Conservation (phyloP, 2,113 vertebrate genomes). For the Ardeotis arabs region DNA sequence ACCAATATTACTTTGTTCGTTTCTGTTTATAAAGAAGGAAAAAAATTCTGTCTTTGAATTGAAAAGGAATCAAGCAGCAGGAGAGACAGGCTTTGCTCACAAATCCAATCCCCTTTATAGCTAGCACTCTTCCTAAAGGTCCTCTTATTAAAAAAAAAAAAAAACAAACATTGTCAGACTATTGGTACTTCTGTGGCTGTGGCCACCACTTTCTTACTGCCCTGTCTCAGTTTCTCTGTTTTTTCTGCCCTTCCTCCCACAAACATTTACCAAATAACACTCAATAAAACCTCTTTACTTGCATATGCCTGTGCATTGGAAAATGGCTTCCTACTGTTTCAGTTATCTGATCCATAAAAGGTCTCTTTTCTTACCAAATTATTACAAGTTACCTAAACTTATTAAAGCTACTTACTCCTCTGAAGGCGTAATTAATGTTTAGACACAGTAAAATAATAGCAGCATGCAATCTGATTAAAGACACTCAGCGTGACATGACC, state of each 20-base stretch:
- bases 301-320: not conserved
- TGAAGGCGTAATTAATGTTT: not conserved
- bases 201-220: not conserved
- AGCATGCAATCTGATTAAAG: not conserved
- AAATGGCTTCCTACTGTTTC: not conserved
- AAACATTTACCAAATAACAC: not conserved
- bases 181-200: not conserved
- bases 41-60: not conserved
- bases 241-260: not conserved
- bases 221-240: not conserved
- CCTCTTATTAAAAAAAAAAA: not conserved
- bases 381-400: not conserved
- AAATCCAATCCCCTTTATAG: not conserved
- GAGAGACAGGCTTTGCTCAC: not conserved
- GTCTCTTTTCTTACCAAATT: not conserved
- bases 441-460: not conserved
- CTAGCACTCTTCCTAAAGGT: not conserved
- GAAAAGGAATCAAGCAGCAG: not conserved
- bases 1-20: not conserved
- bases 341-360: not conserved
- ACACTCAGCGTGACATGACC: not conserved
- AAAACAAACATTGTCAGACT: not conserved
- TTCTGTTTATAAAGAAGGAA: not conserved
- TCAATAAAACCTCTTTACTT: not conserved
- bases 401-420: not conserved